These are phyloP conservation scores for Acrobeloides nanus DNA, from an alignment of 2,888 invertebrate species.

Conservation along the genomic window DNA sequence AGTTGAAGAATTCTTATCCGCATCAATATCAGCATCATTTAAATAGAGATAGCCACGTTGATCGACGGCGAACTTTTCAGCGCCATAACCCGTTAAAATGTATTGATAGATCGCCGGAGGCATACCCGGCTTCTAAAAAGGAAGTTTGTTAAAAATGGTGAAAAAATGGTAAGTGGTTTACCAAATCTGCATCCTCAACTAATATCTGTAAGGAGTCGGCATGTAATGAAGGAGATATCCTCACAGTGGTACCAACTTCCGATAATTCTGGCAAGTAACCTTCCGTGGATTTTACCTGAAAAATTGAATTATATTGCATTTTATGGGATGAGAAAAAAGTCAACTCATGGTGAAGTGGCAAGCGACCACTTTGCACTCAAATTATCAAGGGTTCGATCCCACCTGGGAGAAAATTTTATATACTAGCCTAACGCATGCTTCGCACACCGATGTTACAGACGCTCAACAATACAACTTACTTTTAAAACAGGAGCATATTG, in stretches of 20 bases:
- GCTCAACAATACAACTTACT: constrained; percentile 6
- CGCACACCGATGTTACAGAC: too few relatives aligned
- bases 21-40: constrained; percentile 44
- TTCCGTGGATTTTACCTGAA: constrained; percentile 44
- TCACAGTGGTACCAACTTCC: constrained; percentile 48
- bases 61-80: constrained; percentile 52
- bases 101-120: constrained; percentile 54
- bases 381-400: too few relatives aligned
- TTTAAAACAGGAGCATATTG: constrained; percentile 22
- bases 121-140: constrained; percentile 52
- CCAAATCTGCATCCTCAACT: constrained; percentile 52
- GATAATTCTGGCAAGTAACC: constrained; percentile 50
- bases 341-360: too few relatives aligned
- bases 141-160: not conserved
- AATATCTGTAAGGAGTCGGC: constrained; percentile 49
- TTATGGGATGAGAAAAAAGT: too few relatives aligned
- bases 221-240: constrained; percentile 35
- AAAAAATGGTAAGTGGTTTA: constrained; percentile 19
- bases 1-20: constrained; percentile 44
- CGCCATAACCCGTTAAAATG: constrained; percentile 50
- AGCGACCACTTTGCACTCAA: too few relatives aligned
- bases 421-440: too few relatives aligned
- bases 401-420: too few relatives aligned
- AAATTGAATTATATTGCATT: too few relatives aligned
- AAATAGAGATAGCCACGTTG: constrained; percentile 51